Evolutionary conservation across 2,888 invertebrate species (phyloP), one percentile per base, ranked within the genome.

Genomic region (Andrena praecox): DNA sequence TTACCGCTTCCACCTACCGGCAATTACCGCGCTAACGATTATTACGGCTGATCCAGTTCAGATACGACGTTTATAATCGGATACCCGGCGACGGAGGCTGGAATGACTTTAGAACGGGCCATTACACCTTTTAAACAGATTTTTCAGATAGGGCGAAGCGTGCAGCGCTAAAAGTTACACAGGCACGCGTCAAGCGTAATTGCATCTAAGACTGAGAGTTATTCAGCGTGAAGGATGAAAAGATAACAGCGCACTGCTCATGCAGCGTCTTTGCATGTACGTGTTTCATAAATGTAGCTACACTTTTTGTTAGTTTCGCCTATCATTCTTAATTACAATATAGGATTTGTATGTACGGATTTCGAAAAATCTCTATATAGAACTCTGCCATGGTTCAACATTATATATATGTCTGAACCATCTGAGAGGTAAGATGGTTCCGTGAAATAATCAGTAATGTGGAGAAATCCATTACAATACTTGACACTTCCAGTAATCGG

Each of bases 1-100:
- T 87, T 87, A 82, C 80, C 80, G 79, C 56, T 63, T 54, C 82
- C 78, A 76, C 66, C 83, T 72, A 80, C 48, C 54, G 67, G 62
- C 82, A 86, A 86, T 87, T 88, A 86, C 80, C 74, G 66, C 50
- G 78, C 81, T 87, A 88, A 87, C 78, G 87, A 80, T 89, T 88
- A 87, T 88, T 73, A 77, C 75, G 50, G 64, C 60, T 68, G 86
- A 87, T 87, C 74, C 67, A 42, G 72, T 63, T 48, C 67, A 70
- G 80, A 87, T 87, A 82, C 80, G 67, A 68, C 73, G 70, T 82
- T 80, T 73, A 73, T 75, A 67, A 81, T 79, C 77, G 74, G 73
- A 73, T 75, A 73, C 66, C 52, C 63, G 42, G 67, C 62, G 59
- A 68, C 60, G 76, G 29, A 68, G 42, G 54, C 80, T 74, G 48